These are phyloP conservation scores for Platichthys stellatus DNA, from an alignment of 2,113 vertebrate species.

Conservation along the genomic window DNA sequence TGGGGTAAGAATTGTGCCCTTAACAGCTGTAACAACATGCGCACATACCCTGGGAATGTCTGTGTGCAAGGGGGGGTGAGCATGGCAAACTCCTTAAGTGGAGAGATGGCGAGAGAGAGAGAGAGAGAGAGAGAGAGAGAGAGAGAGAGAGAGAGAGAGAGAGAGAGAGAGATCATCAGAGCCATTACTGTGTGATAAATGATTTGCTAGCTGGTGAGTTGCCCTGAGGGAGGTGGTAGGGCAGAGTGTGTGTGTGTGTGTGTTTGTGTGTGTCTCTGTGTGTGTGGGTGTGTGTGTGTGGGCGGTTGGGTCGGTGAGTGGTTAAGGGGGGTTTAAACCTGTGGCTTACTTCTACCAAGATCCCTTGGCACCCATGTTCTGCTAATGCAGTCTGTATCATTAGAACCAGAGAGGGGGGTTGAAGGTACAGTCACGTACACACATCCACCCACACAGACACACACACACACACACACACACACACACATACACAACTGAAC, in stretches of 20 bases:
- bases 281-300: background rate
- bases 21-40: conserved; percentile 15
- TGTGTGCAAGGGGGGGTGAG: conserved; percentile 6
- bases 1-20: background rate
- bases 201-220: conserved; percentile 70
- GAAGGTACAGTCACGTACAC: background rate
- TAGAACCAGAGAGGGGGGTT: conserved; percentile 19
- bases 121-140: conserved; percentile 24
- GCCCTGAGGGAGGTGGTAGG: conserved; percentile 59
- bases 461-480: conserved; percentile 8
- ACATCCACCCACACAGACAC: conserved; percentile 6
- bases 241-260: conserved; percentile 14
- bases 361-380: conserved; percentile 50
- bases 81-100: too few species aligned
- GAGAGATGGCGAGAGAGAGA: conserved; percentile 41
- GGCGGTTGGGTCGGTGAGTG: background rate
- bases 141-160: conserved; percentile 41
- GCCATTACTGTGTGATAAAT: conserved; percentile 79
- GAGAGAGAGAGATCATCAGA: conserved; percentile 70
- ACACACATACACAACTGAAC: conserved; percentile 7
- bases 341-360: conserved; percentile 57
- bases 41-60: background rate
- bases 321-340: conserved; percentile 39
- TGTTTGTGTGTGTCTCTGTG: background rate
- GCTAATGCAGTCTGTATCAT: conserved; percentile 68